A percentile compares a stretch with the other conserved stretches of the same genome.
Evolutionary conservation across 2,888 invertebrate species (phyloP).

Genomic region (Lomographa bimaculata): DNA sequence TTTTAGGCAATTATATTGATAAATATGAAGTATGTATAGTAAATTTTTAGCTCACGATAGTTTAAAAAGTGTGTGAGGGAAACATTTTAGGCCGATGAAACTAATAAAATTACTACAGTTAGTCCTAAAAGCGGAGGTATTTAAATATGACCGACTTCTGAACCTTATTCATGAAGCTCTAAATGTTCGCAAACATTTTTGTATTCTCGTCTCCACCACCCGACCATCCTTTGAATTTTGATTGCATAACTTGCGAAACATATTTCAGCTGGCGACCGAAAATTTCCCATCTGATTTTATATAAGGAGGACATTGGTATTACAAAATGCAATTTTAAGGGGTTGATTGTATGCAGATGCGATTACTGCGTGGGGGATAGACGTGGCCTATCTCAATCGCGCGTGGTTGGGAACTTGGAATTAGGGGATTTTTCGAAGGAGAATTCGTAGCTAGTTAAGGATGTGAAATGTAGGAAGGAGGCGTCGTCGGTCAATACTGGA

Average conservation of each 20-base stretch:
- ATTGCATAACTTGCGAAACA: constrained; percentile 34
- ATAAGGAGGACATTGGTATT: constrained; percentile 1
- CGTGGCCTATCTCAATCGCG: constrained; percentile 73
- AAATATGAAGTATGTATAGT: no score
- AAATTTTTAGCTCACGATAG: no score
- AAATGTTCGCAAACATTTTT: constrained; percentile 25
- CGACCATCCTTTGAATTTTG: constrained; percentile 34
- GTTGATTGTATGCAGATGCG: constrained; percentile 31
- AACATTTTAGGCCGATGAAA: no score
- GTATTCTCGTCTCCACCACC: constrained; percentile 20
- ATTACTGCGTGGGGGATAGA: constrained; percentile 49
- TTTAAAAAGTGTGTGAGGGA: no score
- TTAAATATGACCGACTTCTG: constrained; percentile 12
- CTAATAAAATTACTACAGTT: no score
- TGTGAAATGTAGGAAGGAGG: constrained; percentile 81
- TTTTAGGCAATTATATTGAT: no score
- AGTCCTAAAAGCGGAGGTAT: no score
- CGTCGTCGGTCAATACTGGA: constrained; percentile 83
- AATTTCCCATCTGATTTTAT: constrained; percentile 17
- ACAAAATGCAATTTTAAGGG: constrained; percentile 7
- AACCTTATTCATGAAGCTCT: constrained; percentile 21
- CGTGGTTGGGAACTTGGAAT: constrained; percentile 63
- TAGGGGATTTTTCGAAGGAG: constrained; percentile 79
- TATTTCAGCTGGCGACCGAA: constrained; percentile 25
- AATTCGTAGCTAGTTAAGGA: constrained; percentile 80